Conservation (phyloP, 2,888 invertebrate species). For the Luffia ferchaultella region DNA sequence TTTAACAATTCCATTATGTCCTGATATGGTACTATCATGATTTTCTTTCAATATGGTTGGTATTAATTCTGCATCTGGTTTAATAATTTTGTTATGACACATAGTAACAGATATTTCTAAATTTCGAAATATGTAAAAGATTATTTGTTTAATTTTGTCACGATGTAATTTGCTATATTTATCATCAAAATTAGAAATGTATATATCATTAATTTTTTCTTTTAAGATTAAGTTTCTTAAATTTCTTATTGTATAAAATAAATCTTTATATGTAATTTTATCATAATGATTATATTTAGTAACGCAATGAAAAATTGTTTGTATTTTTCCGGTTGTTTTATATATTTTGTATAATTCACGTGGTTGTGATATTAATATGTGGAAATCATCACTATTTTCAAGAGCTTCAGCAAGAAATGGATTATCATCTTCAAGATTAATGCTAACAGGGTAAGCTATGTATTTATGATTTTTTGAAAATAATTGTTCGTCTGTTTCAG, state of each 20-base stretch:
- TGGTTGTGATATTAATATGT: slow-evolving; percentile 3
- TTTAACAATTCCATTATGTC: slow-evolving; percentile 9
- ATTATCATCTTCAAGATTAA: slow-evolving; percentile 3
- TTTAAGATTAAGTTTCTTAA: no score
- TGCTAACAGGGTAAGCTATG: slow-evolving; percentile 1
- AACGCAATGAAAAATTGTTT: slow-evolving; percentile 7
- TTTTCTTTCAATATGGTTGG: slow-evolving; percentile 9
- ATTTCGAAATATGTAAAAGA: no score
- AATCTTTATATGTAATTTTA: slow-evolving; percentile 12
- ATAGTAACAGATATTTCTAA: no score
- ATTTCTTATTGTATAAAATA: slow-evolving; percentile 10
- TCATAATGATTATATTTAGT: slow-evolving; percentile 13
- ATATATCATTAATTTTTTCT: no score
- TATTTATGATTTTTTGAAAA: background rate
- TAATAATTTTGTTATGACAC: slow-evolving; percentile 4
- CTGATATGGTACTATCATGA: slow-evolving; percentile 6
- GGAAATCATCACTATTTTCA: slow-evolving; percentile 7
- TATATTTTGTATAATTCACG: slow-evolving; percentile 7
- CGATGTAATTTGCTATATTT: no score
- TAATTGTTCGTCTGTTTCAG: slow-evolving; percentile 3
- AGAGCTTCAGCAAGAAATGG: slow-evolving; percentile 2
- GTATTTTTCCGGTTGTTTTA: slow-evolving; percentile 4
- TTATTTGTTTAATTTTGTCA: slow-evolving; percentile 7
- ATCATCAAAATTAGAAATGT: no score
- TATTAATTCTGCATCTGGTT: slow-evolving; percentile 1